Conservation (phyloP, 1,140 invertebrate species). For the Saxidomus purpurata region DNA sequence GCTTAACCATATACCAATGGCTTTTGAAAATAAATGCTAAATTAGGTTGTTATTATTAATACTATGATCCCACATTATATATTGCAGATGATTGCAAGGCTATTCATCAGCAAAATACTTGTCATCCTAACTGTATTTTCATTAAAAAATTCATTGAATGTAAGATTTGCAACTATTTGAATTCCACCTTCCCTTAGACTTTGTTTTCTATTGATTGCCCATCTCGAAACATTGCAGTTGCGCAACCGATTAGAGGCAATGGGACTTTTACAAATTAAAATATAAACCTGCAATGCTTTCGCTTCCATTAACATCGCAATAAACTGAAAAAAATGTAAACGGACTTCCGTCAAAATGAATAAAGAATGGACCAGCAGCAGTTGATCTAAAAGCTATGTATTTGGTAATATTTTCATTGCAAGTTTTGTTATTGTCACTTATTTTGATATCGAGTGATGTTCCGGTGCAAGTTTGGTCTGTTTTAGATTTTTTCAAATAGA, state of each 20-base stretch:
- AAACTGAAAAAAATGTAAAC: not conserved
- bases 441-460: not conserved
- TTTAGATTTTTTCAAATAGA: not conserved
- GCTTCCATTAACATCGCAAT: not conserved
- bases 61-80: no score
- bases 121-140: no score
- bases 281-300: not conserved
- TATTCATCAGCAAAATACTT: no score
- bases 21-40: no score
- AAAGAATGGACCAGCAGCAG: not conserved
- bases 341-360: not conserved
- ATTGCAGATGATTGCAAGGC: no score
- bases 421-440: not conserved
- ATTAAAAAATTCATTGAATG: no score
- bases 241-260: not conserved
- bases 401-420: not conserved
- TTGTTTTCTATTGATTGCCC: not conserved
- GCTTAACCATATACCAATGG: no score
- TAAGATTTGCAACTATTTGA: not conserved
- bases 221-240: not conserved
- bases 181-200: not conserved
- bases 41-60: no score
- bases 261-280: not conserved
- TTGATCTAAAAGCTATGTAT: not conserved
- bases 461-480: not conserved